Evolutionary conservation across 2,797 vertebrate genomes (phyloP).

Genomic region (Limnodromus scolopaceus): DNA sequence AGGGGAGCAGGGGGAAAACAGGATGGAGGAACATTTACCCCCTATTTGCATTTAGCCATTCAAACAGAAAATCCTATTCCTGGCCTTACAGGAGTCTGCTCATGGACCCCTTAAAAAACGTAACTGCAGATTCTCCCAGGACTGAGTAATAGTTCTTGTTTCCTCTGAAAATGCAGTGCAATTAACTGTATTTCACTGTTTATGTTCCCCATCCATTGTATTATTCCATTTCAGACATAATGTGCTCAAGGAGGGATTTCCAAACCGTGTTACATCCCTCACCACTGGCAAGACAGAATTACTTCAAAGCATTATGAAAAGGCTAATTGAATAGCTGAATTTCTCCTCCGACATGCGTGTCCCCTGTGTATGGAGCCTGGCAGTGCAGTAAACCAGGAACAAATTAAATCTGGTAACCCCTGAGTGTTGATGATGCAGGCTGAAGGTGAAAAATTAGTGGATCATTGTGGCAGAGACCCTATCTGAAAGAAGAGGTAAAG

Average conservation of each 20-base stretch:
- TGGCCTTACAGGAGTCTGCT: neutral
- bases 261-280: neutral
- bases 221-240: neutral
- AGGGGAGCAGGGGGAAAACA: neutral
- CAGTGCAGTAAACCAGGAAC: neutral
- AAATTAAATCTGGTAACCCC: neutral
- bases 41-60: neutral
- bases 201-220: neutral
- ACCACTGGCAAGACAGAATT: neutral
- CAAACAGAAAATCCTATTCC: neutral
- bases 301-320: neutral
- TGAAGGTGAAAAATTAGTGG: neutral
- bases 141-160: neutral
- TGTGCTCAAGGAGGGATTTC: neutral
- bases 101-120: neutral
- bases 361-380: neutral
- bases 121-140: neutral
- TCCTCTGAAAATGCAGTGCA: neutral
- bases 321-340: neutral
- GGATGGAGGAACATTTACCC: neutral
- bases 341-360: neutral
- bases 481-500: neutral
- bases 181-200: neutral
- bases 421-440: rapidly evolving
- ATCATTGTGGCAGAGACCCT: rapidly evolving